Conservation (phyloP, 2,113 vertebrate genomes). For the Gobiocypris rarus region DNA sequence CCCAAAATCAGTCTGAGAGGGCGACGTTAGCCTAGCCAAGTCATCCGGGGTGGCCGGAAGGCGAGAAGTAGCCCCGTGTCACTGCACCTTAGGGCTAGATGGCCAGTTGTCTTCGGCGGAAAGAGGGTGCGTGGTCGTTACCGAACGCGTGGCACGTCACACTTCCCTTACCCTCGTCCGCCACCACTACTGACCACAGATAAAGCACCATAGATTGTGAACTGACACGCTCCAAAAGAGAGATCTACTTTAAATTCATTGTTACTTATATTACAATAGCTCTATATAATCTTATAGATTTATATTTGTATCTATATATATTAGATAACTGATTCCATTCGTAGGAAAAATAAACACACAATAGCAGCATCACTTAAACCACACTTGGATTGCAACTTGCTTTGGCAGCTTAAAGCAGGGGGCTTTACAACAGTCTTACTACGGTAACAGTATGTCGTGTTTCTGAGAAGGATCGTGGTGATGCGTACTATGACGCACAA, state of each 20-base stretch:
- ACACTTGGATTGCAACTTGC: slow-evolving; percentile 74
- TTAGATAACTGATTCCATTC: slow-evolving; percentile 75
- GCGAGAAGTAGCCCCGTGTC: slow-evolving; percentile 10
- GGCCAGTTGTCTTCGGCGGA: not conserved
- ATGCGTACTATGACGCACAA: slow-evolving; percentile 24
- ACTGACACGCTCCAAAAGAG: slow-evolving; percentile 54
- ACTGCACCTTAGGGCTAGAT: slow-evolving; percentile 15
- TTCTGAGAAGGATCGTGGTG: slow-evolving; percentile 50
- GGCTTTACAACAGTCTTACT: slow-evolving; percentile 59
- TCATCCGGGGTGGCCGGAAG: not conserved
- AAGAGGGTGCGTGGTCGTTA: not conserved
- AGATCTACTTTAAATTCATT: slow-evolving; percentile 69
- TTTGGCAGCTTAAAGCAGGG: slow-evolving; percentile 76
- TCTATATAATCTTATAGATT: slow-evolving; percentile 76
- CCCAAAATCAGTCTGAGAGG: slow-evolving; percentile 28
- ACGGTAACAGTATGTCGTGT: slow-evolving; percentile 60
- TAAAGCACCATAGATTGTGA: slow-evolving; percentile 58
- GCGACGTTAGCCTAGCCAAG: not conserved
- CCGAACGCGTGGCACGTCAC: not conserved
- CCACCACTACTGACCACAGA: slow-evolving; percentile 54
- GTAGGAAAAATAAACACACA: slow-evolving; percentile 76
- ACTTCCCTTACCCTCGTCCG: not conserved
- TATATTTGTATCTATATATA: slow-evolving; percentile 38
- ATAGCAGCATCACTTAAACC: slow-evolving; percentile 82
- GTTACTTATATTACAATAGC: slow-evolving; percentile 74